Evolutionary conservation across 2,888 invertebrate species (phyloP).

Genomic region (Drosophila algonquin): DNA sequence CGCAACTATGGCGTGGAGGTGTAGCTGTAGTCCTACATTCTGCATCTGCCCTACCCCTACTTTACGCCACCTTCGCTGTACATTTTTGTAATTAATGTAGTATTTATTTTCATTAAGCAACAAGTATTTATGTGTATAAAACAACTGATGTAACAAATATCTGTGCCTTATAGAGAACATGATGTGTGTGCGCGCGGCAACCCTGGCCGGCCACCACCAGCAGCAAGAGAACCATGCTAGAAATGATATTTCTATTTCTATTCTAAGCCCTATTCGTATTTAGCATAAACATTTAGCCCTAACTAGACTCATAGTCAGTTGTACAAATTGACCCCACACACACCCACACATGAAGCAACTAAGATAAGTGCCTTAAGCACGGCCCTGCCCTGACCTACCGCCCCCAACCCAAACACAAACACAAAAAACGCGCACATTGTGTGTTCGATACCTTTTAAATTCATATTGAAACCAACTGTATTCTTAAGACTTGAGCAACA

Average conservation of each 20-base stretch:
- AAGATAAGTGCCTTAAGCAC: slow-evolving; percentile 21
- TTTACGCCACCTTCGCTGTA: slow-evolving; percentile 59
- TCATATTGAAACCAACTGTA: slow-evolving; percentile 80
- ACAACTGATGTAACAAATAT: slow-evolving; percentile 76
- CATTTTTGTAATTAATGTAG: slow-evolving; percentile 74
- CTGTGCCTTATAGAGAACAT: slow-evolving; percentile 69
- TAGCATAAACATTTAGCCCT: slow-evolving; percentile 40
- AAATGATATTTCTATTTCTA: slow-evolving; percentile 61
- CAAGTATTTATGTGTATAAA: slow-evolving; percentile 77
- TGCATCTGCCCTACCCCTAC: slow-evolving; percentile 34
- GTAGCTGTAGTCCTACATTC: slow-evolving; percentile 78
- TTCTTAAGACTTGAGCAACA: slow-evolving; percentile 80
- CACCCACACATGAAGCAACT: slow-evolving; percentile 43
- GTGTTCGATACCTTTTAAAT: slow-evolving; percentile 68
- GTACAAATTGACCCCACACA: slow-evolving; percentile 62
- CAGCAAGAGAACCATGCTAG: slow-evolving; percentile 45
- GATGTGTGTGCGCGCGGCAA: slow-evolving; percentile 48
- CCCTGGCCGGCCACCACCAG: too few species aligned
- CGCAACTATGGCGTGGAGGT: slow-evolving; percentile 93
- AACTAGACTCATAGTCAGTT: slow-evolving; percentile 66
- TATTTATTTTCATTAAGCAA: slow-evolving; percentile 77
- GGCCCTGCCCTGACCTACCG: slow-evolving; percentile 1
- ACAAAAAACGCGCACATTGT: slow-evolving; percentile 69
- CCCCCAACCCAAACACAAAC: slow-evolving; percentile 25
- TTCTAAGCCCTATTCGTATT: slow-evolving; percentile 25